Percentiles rank a stretch among this genome's conserved stretches.
These are phyloP conservation scores for Setophaga kirtlandii DNA, from an alignment of 2,113 vertebrate genomes.

Conservation along the genomic window DNA sequence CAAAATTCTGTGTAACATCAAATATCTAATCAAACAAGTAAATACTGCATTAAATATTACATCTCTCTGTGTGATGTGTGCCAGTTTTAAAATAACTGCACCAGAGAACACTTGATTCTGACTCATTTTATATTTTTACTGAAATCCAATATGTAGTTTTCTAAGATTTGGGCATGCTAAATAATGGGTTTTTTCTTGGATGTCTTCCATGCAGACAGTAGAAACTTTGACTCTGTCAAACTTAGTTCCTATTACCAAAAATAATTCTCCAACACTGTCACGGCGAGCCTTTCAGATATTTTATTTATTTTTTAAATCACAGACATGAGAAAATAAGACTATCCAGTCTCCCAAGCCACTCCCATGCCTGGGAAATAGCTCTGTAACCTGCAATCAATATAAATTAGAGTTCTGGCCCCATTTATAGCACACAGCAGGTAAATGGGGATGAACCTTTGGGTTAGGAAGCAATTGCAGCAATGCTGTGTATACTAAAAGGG, in stretches of 20 bases:
- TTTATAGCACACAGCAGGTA: neutral
- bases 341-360: neutral
- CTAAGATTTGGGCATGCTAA: neutral
- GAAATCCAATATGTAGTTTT: neutral
- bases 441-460: rapidly evolving
- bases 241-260: neutral
- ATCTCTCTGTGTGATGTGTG: rapidly evolving
- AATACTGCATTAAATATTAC: neutral
- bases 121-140: neutral
- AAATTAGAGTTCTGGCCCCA: neutral
- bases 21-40: neutral
- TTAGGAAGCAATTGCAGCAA: neutral
- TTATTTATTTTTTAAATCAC: neutral
- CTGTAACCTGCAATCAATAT: neutral
- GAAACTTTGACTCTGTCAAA: neutral
- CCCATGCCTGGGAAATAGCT: neutral
- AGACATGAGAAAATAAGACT: neutral
- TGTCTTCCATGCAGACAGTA: neutral
- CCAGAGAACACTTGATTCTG: neutral
- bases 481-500: neutral
- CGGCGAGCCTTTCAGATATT: rapidly evolving
- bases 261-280: neutral
- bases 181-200: neutral
- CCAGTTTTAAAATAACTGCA: neutral
- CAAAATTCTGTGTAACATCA: neutral